Evolutionary conservation across 2,888 invertebrate genomes (phyloP).

Genomic region (Luffia ferchaultella): DNA sequence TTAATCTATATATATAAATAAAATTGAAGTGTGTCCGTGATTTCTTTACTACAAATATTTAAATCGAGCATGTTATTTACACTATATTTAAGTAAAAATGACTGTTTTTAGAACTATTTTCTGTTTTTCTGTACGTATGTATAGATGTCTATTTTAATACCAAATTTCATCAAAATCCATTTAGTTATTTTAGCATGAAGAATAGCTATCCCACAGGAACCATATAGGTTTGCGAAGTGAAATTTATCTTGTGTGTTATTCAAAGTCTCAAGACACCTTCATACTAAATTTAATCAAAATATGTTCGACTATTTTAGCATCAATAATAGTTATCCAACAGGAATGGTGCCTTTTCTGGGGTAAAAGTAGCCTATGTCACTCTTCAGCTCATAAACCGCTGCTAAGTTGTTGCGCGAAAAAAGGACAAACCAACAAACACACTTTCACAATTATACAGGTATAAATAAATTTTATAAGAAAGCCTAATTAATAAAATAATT

Average conservation of each 20-base stretch:
- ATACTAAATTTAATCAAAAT: neutral
- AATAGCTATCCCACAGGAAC: neutral
- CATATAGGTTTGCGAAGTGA: too few relatives aligned
- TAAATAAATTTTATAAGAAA: too few relatives aligned
- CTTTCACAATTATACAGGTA: too few relatives aligned
- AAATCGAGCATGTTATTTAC: neutral
- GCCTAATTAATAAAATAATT: too few relatives aligned
- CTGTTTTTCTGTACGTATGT: neutral
- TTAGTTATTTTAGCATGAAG: neutral
- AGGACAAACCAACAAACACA: too few relatives aligned
- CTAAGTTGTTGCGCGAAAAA: too few relatives aligned
- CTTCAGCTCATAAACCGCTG: too few relatives aligned
- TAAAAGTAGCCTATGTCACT: too few relatives aligned
- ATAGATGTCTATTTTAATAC: neutral
- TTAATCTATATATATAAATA: too few relatives aligned
- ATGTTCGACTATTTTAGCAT: neutral
- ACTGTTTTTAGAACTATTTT: neutral
- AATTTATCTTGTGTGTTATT: neutral
- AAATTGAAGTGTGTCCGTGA: too few relatives aligned
- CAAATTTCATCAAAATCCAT: neutral
- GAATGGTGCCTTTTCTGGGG: too few relatives aligned
- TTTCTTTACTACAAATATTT: too few relatives aligned
- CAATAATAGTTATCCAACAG: neutral
- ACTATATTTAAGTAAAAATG: neutral
- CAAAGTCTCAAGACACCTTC: neutral